Conservation (phyloP, 2,797 vertebrate species). For the Argentina silus region DNA sequence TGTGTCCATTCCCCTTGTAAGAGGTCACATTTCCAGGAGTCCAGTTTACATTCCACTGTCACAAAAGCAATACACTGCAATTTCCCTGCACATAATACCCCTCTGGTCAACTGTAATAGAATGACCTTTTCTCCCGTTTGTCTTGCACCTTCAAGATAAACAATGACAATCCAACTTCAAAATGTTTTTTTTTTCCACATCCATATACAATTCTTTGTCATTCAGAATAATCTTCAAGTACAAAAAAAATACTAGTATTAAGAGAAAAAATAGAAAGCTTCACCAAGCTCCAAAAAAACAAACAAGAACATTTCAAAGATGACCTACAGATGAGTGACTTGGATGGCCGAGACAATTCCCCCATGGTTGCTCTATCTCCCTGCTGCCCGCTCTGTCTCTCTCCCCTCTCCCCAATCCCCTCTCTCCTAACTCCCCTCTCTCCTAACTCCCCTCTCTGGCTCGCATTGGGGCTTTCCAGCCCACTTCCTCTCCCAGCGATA, state of each 20-base stretch:
- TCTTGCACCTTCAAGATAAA: slow-evolving; percentile 57
- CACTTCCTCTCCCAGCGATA: slow-evolving; percentile 65
- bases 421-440: slow-evolving; percentile 27
- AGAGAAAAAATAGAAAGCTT: slow-evolving; percentile 32
- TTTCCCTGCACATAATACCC: slow-evolving; percentile 77
- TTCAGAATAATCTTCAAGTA: slow-evolving; percentile 40
- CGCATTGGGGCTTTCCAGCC: slow-evolving; percentile 63
- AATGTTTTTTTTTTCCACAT: slow-evolving; percentile 51
- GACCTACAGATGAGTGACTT: slow-evolving; percentile 52
- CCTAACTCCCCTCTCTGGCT: slow-evolving; percentile 34
- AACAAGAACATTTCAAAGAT: slow-evolving; percentile 67
- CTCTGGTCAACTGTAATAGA: slow-evolving; percentile 79
- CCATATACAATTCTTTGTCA: slow-evolving; percentile 4
- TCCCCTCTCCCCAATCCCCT: slow-evolving; percentile 64
- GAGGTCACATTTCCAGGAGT: slow-evolving; percentile 78
- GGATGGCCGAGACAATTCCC: slow-evolving; percentile 66
- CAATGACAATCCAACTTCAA: slow-evolving; percentile 73
- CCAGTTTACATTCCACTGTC: slow-evolving; percentile 81
- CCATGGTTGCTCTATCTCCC: slow-evolving; percentile 54
- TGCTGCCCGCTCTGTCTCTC: slow-evolving; percentile 41
- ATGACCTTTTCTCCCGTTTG: slow-evolving; percentile 75
- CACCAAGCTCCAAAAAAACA: slow-evolving; percentile 59
- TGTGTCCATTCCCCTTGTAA: slow-evolving; percentile 72
- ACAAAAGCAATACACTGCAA: slow-evolving; percentile 80
- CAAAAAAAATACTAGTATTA: slow-evolving; percentile 4